Evolutionary conservation across 2,888 invertebrate species (phyloP), one percentile per base, ranked within the genome.

Genomic region (Diarsia dahlii): DNA sequence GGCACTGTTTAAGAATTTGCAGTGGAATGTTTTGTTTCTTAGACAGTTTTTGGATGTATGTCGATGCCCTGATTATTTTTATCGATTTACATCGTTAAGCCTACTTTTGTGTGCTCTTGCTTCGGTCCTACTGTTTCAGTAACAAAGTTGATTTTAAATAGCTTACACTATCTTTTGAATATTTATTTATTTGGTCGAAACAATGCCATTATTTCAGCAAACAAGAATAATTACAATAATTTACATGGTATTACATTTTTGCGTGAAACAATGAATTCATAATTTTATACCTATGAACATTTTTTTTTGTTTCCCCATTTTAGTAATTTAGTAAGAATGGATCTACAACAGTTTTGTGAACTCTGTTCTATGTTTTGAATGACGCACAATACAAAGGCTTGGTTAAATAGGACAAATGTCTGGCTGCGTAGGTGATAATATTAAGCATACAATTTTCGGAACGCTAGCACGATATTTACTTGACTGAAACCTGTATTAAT

Each of bases 351-450:
- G 39, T n/a, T 56, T 56, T 6, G 18, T 20, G n/a, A 50, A n/a
- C 12, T 39, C 3, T 56, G 50, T 50, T 62, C 15, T 50, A 3
- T 50, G 15, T 54, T 54, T 52, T 18, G 13, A 39, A 62, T 80
- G n/a, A 50, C n/a, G 3, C 46, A 68, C 6, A 39, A 10, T 15
- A 48, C n/a, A 58, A 50, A 73, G 50, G 34, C 23, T 64, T 71
- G n/a, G 15, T 15, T 20, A 39, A 39, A 13, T 80, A 77, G 52
- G 28, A 34, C 15, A 67, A 46, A 62, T 52, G 46, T 63, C 67
- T 67, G 70, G n/a, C 15, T 77, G 69, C 15, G 46, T 82, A 20
- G 77, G 78, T 52, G 34, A 10, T 15, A 23, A 81, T 15, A 6
- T 67, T n/a, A 71, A 23, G 23, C 15, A 50, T 62, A 28, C 28